Base-by-base conservation (phyloP, 2,113 vertebrate genomes). In the Crotalus viridis region DNA sequence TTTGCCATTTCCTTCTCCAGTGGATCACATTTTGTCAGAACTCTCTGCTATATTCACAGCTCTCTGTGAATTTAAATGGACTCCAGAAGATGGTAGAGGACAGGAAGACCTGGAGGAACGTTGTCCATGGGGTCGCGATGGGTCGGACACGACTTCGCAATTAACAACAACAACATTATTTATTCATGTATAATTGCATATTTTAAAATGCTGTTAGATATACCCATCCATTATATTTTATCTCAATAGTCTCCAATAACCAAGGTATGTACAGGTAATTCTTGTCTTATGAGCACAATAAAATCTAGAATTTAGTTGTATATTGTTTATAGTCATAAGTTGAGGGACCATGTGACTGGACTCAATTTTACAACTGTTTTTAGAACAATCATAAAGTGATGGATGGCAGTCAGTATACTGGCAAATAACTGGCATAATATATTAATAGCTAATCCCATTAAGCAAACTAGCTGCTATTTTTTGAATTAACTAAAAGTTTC, bases 141-240 rank as follows among this genome's bases (percentile, higher is more conserved):
- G n/a, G n/a, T n/a, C n/a, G n/a, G n/a, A n/a, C n/a, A n/a, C n/a
- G n/a, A n/a, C n/a, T n/a, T n/a, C n/a, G n/a, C n/a, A n/a, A n/a
- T n/a, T n/a, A n/a, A n/a, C n/a, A n/a, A n/a, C n/a, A n/a, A n/a
- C n/a, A n/a, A n/a, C n/a, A n/a, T n/a, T 48, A 88, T 48, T 87
- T 88, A 93, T 85, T 91, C 43, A 89, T 85, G 52, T 52, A 28
- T 59, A 89, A 89, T 33, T 88, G 61, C 28, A 81, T 91, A 91
- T 85, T 93, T 61, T 89, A 61, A 91, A 85, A 22, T 51, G 39
- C 54, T 69, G 61, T 43, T 26, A 43, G 54, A 61, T 43, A 28
- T 43, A 54, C 33, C 10, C 24, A 86, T 4, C n/a, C 28, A 46
- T 13, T 55, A 13, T n/a, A 24, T 26, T 87, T 28, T 64, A 87